Evolutionary conservation across 1,140 invertebrate species (phyloP).

Genomic region (Hypsibius dujardini): DNA sequence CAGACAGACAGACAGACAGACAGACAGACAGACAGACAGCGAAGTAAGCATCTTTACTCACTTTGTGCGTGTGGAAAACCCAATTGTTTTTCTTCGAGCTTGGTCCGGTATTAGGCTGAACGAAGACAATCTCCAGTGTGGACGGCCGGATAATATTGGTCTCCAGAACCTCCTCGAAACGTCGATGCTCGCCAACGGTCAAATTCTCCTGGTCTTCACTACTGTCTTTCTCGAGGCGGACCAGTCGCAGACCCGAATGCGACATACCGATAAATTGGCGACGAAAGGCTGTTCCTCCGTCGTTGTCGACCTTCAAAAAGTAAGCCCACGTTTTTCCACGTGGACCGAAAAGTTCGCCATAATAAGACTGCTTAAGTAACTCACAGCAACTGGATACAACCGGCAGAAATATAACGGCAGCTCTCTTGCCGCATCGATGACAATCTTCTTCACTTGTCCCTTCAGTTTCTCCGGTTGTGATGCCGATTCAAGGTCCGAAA

Average conservation of each 20-base stretch:
- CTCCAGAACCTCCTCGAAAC: background rate
- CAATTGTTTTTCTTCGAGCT: background rate
- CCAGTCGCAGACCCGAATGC: slow-evolving; percentile 61
- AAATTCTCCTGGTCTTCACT: background rate
- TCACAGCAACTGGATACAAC: slow-evolving; percentile 67
- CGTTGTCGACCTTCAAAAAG: background rate
- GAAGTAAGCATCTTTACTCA: slow-evolving; percentile 25
- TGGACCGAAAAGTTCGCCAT: no score
- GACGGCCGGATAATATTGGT: background rate
- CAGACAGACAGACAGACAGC: no score
- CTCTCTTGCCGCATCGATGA: slow-evolving; percentile 70
- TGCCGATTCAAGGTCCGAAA: background rate
- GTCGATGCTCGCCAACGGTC: background rate
- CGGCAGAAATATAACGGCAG: slow-evolving; percentile 84
- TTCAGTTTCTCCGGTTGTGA: slow-evolving; percentile 31
- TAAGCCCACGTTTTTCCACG: background rate
- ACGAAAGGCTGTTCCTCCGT: background rate
- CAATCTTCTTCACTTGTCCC: slow-evolving; percentile 63
- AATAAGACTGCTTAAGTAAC: no score
- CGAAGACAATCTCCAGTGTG: background rate
- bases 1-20: no score
- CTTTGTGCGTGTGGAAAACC: slow-evolving; percentile 53
- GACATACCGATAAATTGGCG: slow-evolving; percentile 60
- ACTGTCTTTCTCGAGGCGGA: slow-evolving; percentile 41
- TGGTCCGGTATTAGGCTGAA: background rate